Evolutionary conservation across 2,797 vertebrate species (phyloP).

Genomic region (Periparus ater): DNA sequence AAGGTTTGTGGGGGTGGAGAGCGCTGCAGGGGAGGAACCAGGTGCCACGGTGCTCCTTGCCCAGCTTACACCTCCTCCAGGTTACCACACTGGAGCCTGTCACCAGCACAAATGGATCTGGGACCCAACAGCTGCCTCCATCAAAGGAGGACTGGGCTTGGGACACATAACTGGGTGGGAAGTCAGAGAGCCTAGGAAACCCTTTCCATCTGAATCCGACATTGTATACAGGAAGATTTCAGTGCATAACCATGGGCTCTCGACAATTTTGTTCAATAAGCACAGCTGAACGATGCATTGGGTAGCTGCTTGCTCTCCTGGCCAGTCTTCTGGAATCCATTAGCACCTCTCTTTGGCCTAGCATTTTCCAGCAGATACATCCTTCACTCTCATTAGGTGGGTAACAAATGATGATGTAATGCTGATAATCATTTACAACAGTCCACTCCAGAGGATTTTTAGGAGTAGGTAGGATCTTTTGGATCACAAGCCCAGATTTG

Average conservation of each 20-base stretch:
- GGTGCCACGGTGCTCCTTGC: not conserved
- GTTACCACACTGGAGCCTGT: not conserved
- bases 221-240: not conserved
- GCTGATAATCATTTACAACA: not conserved
- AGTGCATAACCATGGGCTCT: not conserved
- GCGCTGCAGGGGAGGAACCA: not conserved
- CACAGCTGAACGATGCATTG: not conserved
- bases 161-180: accelerated
- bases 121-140: not conserved
- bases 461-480: not conserved
- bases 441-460: not conserved
- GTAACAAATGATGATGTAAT: not conserved
- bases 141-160: not conserved
- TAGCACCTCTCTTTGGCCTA: not conserved
- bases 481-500: not conserved
- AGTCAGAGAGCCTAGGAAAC: not conserved
- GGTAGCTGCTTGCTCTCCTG: not conserved
- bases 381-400: not conserved
- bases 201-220: not conserved
- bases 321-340: not conserved
- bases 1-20: constrained; percentile 17
- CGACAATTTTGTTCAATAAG: not conserved
- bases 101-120: not conserved
- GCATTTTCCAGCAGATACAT: not conserved
- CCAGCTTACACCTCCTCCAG: not conserved